Percentiles rank a stretch among this genome's conserved stretches.
Evolutionary conservation across 2,797 vertebrate species (phyloP).

Genomic region (Enteromius mattozi): DNA sequence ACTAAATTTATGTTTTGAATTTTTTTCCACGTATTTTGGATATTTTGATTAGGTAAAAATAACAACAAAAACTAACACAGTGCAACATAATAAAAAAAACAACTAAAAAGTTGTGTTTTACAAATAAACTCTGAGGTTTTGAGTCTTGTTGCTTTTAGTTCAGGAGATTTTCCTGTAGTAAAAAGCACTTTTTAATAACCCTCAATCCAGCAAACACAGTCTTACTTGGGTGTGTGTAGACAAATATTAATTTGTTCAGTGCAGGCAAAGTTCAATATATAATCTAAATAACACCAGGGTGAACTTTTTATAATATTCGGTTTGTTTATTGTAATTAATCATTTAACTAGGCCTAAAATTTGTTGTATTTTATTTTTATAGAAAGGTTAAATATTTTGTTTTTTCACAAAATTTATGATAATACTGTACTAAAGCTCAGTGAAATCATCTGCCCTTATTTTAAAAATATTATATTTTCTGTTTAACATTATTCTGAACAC

Average conservation of each 20-base stretch:
- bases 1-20: no score
- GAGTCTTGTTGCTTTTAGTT: neutral
- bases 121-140: neutral
- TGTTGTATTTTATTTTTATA: neutral
- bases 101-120: no score
- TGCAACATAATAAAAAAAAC: no score
- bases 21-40: no score
- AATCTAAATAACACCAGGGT: neutral
- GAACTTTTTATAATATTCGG: neutral
- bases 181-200: neutral
- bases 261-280: neutral
- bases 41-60: no score
- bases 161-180: neutral
- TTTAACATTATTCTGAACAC: neutral
- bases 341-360: neutral
- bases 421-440: neutral
- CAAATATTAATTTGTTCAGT: neutral
- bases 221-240: neutral
- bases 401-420: neutral
- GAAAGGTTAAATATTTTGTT: no score
- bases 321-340: neutral
- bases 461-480: neutral
- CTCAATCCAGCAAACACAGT: neutral
- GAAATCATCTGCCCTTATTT: neutral
- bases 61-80: no score